Evolutionary conservation across 2,888 invertebrate genomes (phyloP).

Genomic region (Encarsia formosa): DNA sequence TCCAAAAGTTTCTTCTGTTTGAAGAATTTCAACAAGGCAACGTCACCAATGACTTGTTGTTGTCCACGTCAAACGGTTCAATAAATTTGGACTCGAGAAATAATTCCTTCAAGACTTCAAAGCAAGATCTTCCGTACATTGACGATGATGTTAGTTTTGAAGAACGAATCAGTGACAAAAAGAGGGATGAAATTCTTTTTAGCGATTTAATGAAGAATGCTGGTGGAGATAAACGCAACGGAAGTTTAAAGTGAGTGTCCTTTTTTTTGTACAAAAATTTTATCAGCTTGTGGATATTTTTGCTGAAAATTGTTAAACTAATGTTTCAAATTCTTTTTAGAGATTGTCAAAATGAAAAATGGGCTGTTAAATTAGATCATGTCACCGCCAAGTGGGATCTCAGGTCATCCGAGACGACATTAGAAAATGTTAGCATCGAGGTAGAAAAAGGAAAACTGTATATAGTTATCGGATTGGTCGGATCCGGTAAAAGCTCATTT

Average conservation of each 20-base stretch:
- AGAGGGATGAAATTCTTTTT: no score
- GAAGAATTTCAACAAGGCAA: conserved; percentile 44
- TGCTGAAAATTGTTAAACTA: no score
- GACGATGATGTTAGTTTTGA: conserved; percentile 32
- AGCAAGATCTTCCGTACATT: conserved; percentile 41
- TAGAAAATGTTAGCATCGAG: conserved; percentile 56
- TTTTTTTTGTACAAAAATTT: no score
- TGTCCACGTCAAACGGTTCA: conserved; percentile 40
- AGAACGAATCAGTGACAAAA: conserved; percentile 14
- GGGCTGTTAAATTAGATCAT: conserved; percentile 37
- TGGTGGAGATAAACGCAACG: no score
- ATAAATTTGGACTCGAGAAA: conserved; percentile 43
- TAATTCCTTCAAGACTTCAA: conserved; percentile 31
- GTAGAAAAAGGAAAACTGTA: conserved; percentile 60
- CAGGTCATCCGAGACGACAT: conserved; percentile 53
- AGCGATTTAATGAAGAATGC: no score
- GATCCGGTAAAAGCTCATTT: conserved; percentile 69
- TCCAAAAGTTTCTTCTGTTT: conserved; percentile 49
- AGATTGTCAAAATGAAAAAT: conserved; percentile 3
- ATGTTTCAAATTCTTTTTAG: no score
- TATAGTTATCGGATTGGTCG: conserved; percentile 72
- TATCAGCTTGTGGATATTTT: no score
- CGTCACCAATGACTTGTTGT: conserved; percentile 7
- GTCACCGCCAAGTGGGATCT: conserved; percentile 55
- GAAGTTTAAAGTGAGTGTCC: no score